Base-by-base conservation (phyloP, 2,797 vertebrate species). In the Petrocephalus schoutedeni region DNA sequence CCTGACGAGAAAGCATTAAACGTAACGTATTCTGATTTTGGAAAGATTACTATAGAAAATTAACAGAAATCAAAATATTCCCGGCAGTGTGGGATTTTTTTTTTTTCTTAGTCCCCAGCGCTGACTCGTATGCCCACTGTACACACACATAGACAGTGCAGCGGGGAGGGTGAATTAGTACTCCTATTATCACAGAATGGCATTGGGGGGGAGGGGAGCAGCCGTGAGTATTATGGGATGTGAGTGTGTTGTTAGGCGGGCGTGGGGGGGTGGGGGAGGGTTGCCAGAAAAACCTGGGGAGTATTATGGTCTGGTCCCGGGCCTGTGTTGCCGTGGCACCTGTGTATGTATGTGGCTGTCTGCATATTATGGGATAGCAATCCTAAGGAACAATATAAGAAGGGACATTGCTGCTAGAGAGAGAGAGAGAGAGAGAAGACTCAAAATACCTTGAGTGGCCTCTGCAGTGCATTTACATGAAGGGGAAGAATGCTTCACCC, bases 151-250 rank as follows among this genome's bases (percentile, higher is more conserved):
- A 88, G 84, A 88, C 61, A 88, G 82, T 86, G 83, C 87, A 86
- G 87, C 54, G 83, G 87, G 41, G 53, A 89, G 85, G 90, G 90
- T 59, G 91, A 94, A 95, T 94, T 93, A 94, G 92, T 91, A 89
- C 90, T 91, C 86, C 90, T 94, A 92, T 91, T 95, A 95, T 95
- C 95, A 95, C 95, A 93, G 95, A 94, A 94, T 95, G 94, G 91
- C 93, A 94, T 93, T 94, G 93, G 86, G 92, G 93, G 91, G 92
- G 89, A 67, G 89, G 88, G 89, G 88, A 64, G 90, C 89, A 88
- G 89, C 90, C 85, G 89, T 89, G 86, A 92, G 89, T 94, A 95
- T 95, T 95, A 96, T 96, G 94, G 95, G 95, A 95, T 95, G 93
- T 93, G 91, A 90, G 91, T 92, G 91, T 87, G 88, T 89, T 88